phyloP scores from a whole-genome alignment of 1,140 invertebrate species.

The Diplogasteroides magnus region DNA sequence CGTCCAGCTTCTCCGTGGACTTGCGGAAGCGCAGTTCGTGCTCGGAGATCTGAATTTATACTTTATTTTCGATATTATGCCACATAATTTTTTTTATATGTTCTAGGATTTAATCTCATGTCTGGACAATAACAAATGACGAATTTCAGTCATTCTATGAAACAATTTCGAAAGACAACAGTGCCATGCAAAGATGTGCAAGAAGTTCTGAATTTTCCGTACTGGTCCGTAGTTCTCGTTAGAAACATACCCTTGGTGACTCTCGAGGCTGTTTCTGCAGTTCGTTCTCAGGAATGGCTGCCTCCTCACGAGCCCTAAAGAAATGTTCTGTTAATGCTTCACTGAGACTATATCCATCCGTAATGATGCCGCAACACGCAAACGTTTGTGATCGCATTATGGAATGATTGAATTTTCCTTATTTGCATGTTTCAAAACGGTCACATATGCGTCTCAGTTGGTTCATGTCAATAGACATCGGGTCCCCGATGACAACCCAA shows the following conservation, averaged over 20 bases:
- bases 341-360: not conserved
- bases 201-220: no score
- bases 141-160: no score
- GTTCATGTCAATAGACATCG: no score
- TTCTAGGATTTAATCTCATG: not conserved
- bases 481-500: conserved; percentile 2
- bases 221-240: no score
- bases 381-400: no score
- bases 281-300: conserved; percentile 46
- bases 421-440: no score
- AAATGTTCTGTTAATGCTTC: not conserved
- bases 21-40: conserved; percentile 51
- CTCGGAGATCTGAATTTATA: conserved; percentile 28
- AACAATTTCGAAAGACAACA: no score
- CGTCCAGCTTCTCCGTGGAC: conserved; percentile 44
- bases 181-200: no score
- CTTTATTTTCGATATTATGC: not conserved
- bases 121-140: no score
- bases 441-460: no score
- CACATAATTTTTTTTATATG: not conserved
- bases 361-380: no score
- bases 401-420: no score
- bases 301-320: conserved; percentile 46
- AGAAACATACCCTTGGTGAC: conserved; percentile 30
- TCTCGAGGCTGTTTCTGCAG: conserved; percentile 39